Percentiles rank a stretch among this genome's conserved stretches.
Evolutionary conservation across 1,140 invertebrate genomes (phyloP).

Genomic region (Cyclargus thomasi): DNA sequence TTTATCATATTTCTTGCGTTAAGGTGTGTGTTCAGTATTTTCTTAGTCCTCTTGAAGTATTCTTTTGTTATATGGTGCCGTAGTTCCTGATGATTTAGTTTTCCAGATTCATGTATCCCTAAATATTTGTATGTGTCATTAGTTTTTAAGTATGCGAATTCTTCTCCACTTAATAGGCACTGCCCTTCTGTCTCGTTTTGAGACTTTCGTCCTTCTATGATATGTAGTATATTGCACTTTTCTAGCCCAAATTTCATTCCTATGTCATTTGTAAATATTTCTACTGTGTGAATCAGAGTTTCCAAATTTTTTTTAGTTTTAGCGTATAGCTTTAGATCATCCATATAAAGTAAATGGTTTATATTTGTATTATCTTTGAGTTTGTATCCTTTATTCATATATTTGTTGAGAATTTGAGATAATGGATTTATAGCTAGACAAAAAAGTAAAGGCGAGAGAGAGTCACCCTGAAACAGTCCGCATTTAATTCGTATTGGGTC

Average conservation of each 20-base stretch:
- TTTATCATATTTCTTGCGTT: slow-evolving; percentile 24
- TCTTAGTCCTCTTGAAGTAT: slow-evolving; percentile 22
- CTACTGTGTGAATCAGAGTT: slow-evolving; percentile 20
- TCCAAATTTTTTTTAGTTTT: slow-evolving; percentile 24
- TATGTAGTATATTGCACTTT: slow-evolving; percentile 25
- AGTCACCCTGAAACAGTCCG: slow-evolving; percentile 15
- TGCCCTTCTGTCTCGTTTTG: slow-evolving; percentile 15
- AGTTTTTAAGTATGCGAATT: slow-evolving; percentile 19
- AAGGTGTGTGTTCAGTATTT: slow-evolving; percentile 16
- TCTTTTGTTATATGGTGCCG: slow-evolving; percentile 20
- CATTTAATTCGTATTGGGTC: background rate
- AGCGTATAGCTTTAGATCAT: slow-evolving; percentile 25
- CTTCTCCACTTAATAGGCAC: slow-evolving; percentile 21
- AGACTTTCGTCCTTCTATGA: slow-evolving; percentile 15
- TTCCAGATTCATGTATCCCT: slow-evolving; percentile 22
- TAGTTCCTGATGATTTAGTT: slow-evolving; percentile 16
- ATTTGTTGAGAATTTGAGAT: slow-evolving; percentile 4
- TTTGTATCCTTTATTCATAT: slow-evolving; percentile 2
- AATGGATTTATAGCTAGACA: slow-evolving; percentile 2
- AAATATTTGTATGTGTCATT: slow-evolving; percentile 25
- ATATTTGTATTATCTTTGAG: background rate
- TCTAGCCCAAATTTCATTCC: slow-evolving; percentile 25
- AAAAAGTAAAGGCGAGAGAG: background rate
- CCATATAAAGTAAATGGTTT: slow-evolving; percentile 22
- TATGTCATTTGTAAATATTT: slow-evolving; percentile 26